These are phyloP conservation scores for Augochlorella aurata DNA, from an alignment of 2,888 invertebrate genomes.

Conservation along the genomic window DNA sequence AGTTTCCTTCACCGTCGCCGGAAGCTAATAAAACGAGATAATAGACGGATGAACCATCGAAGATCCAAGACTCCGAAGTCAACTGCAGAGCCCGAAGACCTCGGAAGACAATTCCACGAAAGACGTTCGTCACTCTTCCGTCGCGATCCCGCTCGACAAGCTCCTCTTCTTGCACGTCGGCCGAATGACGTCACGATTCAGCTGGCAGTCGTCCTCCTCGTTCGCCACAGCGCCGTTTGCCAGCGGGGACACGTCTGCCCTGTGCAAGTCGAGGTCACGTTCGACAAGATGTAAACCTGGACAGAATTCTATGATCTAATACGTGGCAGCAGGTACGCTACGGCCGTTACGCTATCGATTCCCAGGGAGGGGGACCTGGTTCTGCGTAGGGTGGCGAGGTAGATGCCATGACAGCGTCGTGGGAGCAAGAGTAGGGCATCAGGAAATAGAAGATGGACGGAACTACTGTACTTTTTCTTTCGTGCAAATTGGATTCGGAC, in stretches of 20 bases:
- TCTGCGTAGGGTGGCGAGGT: not conserved
- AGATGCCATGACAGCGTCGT: not conserved
- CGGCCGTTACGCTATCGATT: constrained; percentile 72
- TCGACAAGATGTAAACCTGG: constrained; percentile 46
- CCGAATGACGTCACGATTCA: not conserved
- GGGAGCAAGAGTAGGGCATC: not conserved
- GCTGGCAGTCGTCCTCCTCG: not conserved
- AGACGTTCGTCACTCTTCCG: too few relatives aligned
- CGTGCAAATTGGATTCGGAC: too few relatives aligned
- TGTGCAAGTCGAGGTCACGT: not conserved
- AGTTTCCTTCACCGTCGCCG: too few relatives aligned
- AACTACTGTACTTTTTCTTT: too few relatives aligned
- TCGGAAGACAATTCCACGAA: too few relatives aligned
- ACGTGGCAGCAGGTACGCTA: constrained; percentile 50
- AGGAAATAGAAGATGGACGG: not conserved
- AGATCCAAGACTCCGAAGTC: too few relatives aligned
- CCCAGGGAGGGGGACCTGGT: not conserved
- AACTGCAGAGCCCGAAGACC: too few relatives aligned
- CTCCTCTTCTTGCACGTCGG: not conserved
- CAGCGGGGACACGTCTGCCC: not conserved
- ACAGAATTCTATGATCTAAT: constrained; percentile 46
- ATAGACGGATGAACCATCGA: too few relatives aligned
- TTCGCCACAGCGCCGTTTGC: not conserved
- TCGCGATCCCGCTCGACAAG: not conserved
- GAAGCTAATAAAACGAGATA: too few relatives aligned